Evolutionary conservation across 2,113 vertebrate genomes (phyloP).

Genomic region (Puma concolor): DNA sequence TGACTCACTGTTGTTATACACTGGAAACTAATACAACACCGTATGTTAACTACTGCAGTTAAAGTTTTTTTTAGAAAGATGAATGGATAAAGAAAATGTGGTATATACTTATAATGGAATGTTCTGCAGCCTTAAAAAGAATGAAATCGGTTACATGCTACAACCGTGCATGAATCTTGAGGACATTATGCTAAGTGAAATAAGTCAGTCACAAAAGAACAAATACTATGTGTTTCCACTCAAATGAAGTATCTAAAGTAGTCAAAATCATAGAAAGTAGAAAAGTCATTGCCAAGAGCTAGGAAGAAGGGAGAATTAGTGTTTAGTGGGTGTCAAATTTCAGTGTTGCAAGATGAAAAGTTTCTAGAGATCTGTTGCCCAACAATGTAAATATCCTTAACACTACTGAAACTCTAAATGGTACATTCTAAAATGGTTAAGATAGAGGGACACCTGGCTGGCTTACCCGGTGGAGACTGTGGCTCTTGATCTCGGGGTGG

Average conservation of each 20-base stretch:
- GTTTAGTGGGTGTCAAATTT: background rate
- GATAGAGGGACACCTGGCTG: background rate
- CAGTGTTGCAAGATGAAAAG: background rate
- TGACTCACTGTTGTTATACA: background rate
- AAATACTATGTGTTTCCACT: background rate
- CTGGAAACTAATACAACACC: background rate
- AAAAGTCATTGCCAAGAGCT: background rate
- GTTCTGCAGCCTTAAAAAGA: background rate
- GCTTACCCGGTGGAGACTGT: background rate
- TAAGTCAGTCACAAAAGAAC: background rate
- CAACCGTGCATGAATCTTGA: background rate
- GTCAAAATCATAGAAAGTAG: background rate
- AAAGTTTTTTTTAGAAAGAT: background rate
- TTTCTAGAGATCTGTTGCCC: background rate
- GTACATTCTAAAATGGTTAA: background rate
- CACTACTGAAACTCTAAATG: background rate
- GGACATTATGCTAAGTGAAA: background rate
- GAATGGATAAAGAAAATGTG: background rate
- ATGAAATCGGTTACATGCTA: background rate
- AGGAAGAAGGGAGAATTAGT: background rate
- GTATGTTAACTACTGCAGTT: background rate
- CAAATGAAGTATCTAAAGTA: background rate
- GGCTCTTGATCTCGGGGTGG: background rate
- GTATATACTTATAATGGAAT: background rate
- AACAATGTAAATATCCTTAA: background rate